phyloP scores from a whole-genome alignment of 2,888 invertebrate species.

The Andrena minutula region DNA sequence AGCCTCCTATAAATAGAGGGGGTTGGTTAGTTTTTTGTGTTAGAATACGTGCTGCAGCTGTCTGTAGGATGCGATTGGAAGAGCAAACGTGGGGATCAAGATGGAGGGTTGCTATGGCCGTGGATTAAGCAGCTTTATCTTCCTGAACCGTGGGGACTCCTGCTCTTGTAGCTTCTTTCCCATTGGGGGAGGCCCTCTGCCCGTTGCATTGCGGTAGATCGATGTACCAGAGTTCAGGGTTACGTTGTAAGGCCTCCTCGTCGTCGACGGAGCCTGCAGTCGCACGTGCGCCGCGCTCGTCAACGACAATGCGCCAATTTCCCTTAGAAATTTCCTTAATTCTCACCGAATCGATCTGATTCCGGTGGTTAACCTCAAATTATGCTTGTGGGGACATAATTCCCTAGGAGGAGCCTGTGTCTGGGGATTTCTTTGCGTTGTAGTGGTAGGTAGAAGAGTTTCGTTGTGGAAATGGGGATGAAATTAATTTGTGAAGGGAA shows the following conservation, averaged over 20 bases:
- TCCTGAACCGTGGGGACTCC: not conserved
- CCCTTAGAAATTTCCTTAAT: not conserved
- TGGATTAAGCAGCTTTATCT: not conserved
- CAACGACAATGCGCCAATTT: conserved; percentile 20
- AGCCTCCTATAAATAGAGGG: too few relatives aligned
- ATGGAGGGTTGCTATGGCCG: not conserved
- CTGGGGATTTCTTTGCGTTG: too few relatives aligned
- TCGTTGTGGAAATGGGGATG: too few relatives aligned
- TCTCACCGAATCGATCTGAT: not conserved
- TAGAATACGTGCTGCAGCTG: too few relatives aligned
- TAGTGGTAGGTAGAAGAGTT: too few relatives aligned
- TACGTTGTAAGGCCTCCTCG: conserved; percentile 67
- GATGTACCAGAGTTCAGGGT: conserved; percentile 69
- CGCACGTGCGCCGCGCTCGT: conserved; percentile 33
- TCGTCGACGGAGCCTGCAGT: conserved; percentile 55
- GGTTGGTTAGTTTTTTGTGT: too few relatives aligned
- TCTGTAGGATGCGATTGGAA: not conserved
- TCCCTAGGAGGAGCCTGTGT: too few relatives aligned
- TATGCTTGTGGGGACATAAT: too few relatives aligned
- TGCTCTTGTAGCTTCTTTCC: conserved; percentile 6
- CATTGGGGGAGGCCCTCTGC: conserved; percentile 20
- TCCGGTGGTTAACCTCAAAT: not conserved
- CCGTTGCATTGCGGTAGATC: conserved; percentile 61
- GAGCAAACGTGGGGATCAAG: not conserved
- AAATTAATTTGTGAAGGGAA: too few relatives aligned